phyloP scores from a whole-genome alignment of 2,888 invertebrate species.

The Drosophila neonasuta region DNA sequence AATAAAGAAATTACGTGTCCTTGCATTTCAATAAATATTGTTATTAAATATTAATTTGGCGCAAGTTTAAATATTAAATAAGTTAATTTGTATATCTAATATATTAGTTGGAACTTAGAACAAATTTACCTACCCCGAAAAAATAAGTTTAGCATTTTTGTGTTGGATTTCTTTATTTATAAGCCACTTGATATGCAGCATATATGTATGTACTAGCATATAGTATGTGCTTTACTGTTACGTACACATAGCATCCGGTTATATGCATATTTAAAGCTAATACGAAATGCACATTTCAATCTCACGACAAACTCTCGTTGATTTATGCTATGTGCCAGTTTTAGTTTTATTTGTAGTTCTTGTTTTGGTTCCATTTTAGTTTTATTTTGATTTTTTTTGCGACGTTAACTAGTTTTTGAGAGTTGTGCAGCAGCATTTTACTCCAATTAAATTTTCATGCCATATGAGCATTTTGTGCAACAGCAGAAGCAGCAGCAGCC shows the following conservation, averaged over 20 bases:
- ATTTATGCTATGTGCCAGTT: conserved; percentile 67
- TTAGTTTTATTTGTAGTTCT: not conserved
- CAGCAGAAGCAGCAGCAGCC: conserved; percentile 18
- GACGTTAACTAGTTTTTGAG: conserved; percentile 68
- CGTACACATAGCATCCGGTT: conserved; percentile 23
- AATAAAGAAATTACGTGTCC: too few species aligned
- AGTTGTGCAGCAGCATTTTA: conserved; percentile 68
- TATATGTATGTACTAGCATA: not conserved
- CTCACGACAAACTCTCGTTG: conserved; percentile 53
- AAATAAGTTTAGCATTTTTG: not conserved
- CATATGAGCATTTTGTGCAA: conserved; percentile 67
- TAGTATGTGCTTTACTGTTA: conserved; percentile 1
- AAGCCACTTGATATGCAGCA: conserved; percentile 13
- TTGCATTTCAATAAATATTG: too few species aligned
- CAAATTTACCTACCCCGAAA: not conserved
- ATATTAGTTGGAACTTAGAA: too few species aligned
- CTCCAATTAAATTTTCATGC: conserved; percentile 76
- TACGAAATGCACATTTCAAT: conserved; percentile 69
- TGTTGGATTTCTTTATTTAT: conserved; percentile 11
- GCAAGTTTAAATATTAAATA: too few species aligned
- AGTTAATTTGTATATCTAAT: too few species aligned
- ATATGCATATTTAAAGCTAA: conserved; percentile 57
- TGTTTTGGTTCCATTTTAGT: conserved; percentile 19
- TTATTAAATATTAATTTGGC: too few species aligned
- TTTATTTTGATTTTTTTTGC: conserved; percentile 37